Evolutionary conservation across 2,797 vertebrate genomes (phyloP), one percentile per base, ranked within the genome.

Genomic region (Xenopus petersii): DNA sequence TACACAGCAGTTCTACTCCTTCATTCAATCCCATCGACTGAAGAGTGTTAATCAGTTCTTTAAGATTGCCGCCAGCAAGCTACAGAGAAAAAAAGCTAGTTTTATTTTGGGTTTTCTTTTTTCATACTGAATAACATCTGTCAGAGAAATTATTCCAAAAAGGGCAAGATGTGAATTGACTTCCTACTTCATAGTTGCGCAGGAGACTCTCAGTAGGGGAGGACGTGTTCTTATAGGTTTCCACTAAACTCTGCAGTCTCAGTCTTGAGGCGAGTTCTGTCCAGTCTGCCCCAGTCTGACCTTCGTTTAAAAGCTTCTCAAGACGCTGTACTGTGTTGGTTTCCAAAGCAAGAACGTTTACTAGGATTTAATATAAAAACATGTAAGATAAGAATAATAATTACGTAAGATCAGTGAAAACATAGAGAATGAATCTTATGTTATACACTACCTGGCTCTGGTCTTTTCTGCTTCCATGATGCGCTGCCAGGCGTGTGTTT

Each of bases 231-330:
- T 92, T 88, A 81, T 96, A 98, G 0, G 95, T 93, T 83, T 94
- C 93, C 33, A 96, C 94, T 12, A 99, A 89, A n/a, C 94, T 97
- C 76, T 94, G 91, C 81, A 98, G 93, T 7, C 95, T 95, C 73
- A 99, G 83, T 51, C 95, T 94, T 84, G 97, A 94, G 0, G 97
- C 97, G 81, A 98, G 86, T 42, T 94, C 93, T 0, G 81, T 90
- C 96, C 94, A 97, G 78, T 89, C 88, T 0, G 88, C 87, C 54
- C 88, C 81, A 13, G 89, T 49, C 91, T 89, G 21, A 82, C 90
- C 64, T 80, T 81, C 15, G 77, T 87, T 71, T 71, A 94, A 82
- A 88, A 89, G 71, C 90, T 88, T 74, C 86, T 94, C 89, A 86
- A 95, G 83, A 87, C 90, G 80, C 86, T 92, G 75, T 76, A 98